Base-by-base conservation (phyloP, 1,140 invertebrate genomes). In the Drosophila littoralis region DNA sequence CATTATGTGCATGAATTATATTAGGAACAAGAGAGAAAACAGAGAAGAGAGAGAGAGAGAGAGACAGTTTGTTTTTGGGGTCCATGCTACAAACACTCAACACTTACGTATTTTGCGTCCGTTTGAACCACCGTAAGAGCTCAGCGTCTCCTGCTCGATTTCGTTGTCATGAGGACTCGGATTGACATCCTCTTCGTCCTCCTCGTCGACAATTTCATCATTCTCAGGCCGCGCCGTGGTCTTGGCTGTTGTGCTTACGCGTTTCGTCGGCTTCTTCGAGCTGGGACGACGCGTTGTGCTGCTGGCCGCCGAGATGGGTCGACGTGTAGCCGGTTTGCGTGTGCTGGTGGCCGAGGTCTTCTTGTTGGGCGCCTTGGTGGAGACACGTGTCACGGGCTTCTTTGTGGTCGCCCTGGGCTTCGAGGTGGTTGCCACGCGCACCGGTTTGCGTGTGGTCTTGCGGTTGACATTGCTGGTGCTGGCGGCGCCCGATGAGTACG, bases 61-160 rank as follows among this genome's bases (percentile, higher is more conserved):
- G 75, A 83, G 80, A 88, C 77, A 88, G 83, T 89, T 81, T 72
- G 77, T 85, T 81, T 75, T 55, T 22, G 58, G 83, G 84, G 83
- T 86, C 84, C 75, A 79, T 75, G 73, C 76, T 72, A 70, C 73
- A 79, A 78, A 83, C 72, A 77, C 69, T 78, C 66, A 64, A 77
- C 52, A 94, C 94, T 94, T 94, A 96, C 96, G 94, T 91, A 94
- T 94, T 91, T 94, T 94, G 60, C 91, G 77, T 50, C 81, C 86
- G 32, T 89, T 83, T 13, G 82, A 84, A 0, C 77, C 77, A 12
- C 84, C 78, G 38, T 79, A 86, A 0, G 75, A 81, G 60, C 79
- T 83, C 0, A 86, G 70, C 67, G 94, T 95, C 64, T 94, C 93
- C 69, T 94, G 92, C n/a, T 93, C 91, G 52, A 92, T 92, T 71